Conservation (phyloP, 2,888 invertebrate genomes). For the Hypena proboscidalis region DNA sequence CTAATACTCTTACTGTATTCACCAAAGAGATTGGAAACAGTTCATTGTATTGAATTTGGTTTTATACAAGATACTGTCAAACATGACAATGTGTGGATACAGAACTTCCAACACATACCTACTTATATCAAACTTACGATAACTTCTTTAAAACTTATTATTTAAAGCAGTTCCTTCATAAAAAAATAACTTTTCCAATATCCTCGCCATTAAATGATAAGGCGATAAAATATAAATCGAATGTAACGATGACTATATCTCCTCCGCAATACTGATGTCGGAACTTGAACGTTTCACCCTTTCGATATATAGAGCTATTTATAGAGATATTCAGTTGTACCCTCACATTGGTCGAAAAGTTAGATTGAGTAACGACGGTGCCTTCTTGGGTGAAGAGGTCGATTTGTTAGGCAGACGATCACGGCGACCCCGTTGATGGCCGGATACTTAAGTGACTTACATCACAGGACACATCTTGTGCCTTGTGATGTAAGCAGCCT, state of each 20-base stretch:
- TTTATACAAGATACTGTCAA: too few species aligned
- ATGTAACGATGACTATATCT: slow-evolving; percentile 12
- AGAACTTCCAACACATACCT: too few species aligned
- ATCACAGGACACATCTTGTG: slow-evolving; percentile 40
- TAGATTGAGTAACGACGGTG: slow-evolving; percentile 56
- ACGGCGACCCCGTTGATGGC: slow-evolving; percentile 52
- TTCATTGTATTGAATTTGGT: too few species aligned
- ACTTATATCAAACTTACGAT: too few species aligned
- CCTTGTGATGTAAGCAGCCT: slow-evolving; percentile 20
- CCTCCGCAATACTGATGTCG: slow-evolving; percentile 21
- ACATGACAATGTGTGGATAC: too few species aligned
- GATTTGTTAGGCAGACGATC: slow-evolving; percentile 63
- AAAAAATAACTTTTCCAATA: neutral
- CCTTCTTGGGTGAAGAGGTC: slow-evolving; percentile 47
- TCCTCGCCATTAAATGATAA: neutral
- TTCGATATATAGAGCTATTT: slow-evolving; percentile 43
- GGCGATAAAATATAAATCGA: slow-evolving; percentile 21
- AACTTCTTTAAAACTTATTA: too few species aligned
- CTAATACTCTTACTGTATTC: too few species aligned
- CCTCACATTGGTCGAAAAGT: slow-evolving; percentile 47
- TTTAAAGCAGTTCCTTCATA: too few species aligned
- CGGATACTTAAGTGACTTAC: slow-evolving; percentile 57
- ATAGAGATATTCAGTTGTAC: slow-evolving; percentile 42
- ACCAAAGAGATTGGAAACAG: too few species aligned
- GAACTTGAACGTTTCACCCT: slow-evolving; percentile 42